These are phyloP conservation scores for Chaetura pelagica DNA, from an alignment of 2,113 vertebrate genomes.

Conservation along the genomic window DNA sequence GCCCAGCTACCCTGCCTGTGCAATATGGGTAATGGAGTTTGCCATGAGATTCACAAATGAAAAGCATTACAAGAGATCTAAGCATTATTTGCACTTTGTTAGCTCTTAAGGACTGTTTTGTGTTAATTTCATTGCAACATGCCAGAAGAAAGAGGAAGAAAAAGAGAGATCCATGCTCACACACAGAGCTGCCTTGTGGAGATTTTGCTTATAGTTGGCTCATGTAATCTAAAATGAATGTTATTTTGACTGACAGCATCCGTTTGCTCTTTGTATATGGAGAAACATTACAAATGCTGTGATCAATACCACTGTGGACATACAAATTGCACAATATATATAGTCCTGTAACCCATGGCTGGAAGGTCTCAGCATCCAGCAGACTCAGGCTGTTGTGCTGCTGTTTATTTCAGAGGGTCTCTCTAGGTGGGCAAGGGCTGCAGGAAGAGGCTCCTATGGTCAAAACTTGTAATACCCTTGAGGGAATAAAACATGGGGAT, in stretches of 20 bases:
- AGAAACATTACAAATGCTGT: constrained; percentile 29
- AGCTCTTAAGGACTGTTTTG: constrained; percentile 7
- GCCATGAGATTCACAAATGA: not conserved
- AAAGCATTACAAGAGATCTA: not conserved
- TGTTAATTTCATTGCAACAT: not conserved
- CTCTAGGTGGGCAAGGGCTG: not conserved
- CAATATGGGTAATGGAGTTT: not conserved
- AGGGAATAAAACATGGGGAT: not conserved
- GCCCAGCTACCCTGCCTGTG: not conserved
- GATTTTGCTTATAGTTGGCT: constrained; percentile 9
- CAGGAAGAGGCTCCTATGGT: not conserved
- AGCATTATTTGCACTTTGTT: not conserved
- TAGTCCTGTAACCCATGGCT: not conserved
- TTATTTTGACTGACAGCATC: constrained; percentile 44
- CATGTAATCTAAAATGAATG: constrained; percentile 11
- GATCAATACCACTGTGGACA: constrained; percentile 29
- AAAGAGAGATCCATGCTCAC: not conserved
- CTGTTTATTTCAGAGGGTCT: not conserved
- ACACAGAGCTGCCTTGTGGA: not conserved
- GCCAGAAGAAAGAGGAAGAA: not conserved
- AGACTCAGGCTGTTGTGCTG: not conserved
- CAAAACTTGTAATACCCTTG: not conserved
- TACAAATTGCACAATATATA: not conserved
- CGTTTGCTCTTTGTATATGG: constrained; percentile 16
- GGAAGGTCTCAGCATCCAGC: not conserved